These are phyloP conservation scores for Ophion ventricosus DNA, from an alignment of 2,888 invertebrate species.

Conservation along the genomic window DNA sequence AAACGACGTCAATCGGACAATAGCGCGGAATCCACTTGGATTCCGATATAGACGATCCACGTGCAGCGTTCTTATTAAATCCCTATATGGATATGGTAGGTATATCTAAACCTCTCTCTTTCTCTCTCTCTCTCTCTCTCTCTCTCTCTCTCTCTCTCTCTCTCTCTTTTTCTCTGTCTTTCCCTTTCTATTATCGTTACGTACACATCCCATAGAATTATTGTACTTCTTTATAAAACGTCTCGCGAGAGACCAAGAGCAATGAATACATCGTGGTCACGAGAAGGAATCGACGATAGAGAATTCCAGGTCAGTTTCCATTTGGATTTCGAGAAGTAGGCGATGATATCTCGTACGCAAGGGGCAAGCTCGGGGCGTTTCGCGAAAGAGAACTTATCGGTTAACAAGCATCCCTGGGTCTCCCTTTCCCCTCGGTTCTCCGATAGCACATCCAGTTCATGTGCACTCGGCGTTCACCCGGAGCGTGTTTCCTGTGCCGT, in stretches of 20 bases:
- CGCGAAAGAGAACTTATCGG: slow-evolving; percentile 29
- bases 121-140: neutral
- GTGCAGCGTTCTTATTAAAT: too few species aligned
- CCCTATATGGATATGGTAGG: too few species aligned
- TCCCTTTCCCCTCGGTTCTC: neutral
- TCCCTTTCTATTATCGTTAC: neutral
- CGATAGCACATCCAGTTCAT: neutral
- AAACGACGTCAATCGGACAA: too few species aligned
- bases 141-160: neutral
- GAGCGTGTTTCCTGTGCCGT: neutral
- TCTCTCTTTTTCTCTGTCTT: neutral
- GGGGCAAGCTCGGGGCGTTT: slow-evolving; percentile 10
- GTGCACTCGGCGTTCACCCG: neutral
- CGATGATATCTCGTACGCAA: slow-evolving; percentile 4
- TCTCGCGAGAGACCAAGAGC: neutral
- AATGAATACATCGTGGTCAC: too few species aligned
- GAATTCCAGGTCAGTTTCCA: neutral
- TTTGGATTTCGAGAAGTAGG: slow-evolving; percentile 1
- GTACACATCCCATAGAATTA: neutral
- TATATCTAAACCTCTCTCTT: neutral
- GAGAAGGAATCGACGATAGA: neutral
- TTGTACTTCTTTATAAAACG: neutral
- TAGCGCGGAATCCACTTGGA: too few species aligned
- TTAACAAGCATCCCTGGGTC: slow-evolving; percentile 1
- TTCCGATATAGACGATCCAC: too few species aligned